A percentile compares a stretch with the other conserved stretches of the same genome.
These are phyloP conservation scores for Agrochola macilenta DNA, from an alignment of 2,888 invertebrate genomes.

Conservation along the genomic window DNA sequence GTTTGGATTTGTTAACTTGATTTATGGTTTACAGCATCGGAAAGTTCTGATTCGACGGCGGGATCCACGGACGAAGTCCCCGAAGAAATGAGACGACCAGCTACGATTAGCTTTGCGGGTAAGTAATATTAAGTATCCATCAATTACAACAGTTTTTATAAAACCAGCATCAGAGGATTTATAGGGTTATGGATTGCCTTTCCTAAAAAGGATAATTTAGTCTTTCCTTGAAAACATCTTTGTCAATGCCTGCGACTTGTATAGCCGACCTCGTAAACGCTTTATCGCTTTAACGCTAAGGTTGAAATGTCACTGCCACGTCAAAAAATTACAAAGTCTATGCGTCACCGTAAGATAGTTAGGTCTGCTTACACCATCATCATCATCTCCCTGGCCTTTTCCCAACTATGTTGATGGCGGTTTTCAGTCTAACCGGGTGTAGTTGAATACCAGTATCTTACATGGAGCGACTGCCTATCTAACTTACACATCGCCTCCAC, in stretches of 20 bases:
- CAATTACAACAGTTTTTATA: background rate
- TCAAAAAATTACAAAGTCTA: background rate
- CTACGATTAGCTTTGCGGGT: slow-evolving; percentile 12
- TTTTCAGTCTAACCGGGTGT: no score
- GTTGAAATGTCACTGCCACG: background rate
- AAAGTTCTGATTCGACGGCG: slow-evolving; percentile 12
- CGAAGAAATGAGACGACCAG: slow-evolving; percentile 39
- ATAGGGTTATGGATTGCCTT: no score
- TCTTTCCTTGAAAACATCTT: background rate
- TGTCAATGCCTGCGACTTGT: no score
- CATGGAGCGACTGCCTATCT: no score
- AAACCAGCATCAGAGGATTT: background rate
- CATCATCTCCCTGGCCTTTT: no score
- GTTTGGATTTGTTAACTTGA: background rate
- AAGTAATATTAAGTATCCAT: background rate
- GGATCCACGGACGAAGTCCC: slow-evolving; percentile 20
- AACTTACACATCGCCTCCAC: no score
- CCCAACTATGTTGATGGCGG: no score
- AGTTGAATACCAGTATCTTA: no score
- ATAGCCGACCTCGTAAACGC: background rate
- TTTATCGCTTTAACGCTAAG: background rate
- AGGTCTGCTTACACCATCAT: no score
- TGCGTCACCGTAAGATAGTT: background rate
- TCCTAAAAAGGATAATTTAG: background rate
- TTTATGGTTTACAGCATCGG: slow-evolving; percentile 24